Evolutionary conservation across 2,797 vertebrate species (phyloP), one percentile per base, ranked within the genome.

Genomic region (Rhadinocentrus ornatus): DNA sequence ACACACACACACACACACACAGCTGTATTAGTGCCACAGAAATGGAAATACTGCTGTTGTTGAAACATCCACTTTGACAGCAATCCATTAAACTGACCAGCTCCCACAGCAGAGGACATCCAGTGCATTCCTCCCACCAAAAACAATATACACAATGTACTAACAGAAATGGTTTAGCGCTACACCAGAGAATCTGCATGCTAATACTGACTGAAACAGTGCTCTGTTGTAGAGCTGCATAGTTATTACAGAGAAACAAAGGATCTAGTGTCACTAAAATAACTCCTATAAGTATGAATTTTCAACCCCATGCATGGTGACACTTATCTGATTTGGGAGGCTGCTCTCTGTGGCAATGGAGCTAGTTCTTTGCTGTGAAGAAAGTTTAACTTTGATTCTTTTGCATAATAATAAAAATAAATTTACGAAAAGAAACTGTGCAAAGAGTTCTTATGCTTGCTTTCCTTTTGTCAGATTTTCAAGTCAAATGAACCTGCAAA

Each of bases 131-230:
- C 85, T 73, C 76, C 57, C 63, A 69, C 81, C 18, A 0, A 88
- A 46, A 83, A 97, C 96, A 99, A 96, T 92, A 81, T 86, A 44
- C 61, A 53, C 82, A 94, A 90, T 97, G 95, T 98, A 59, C 86
- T 57, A 81, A 78, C 81, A 91, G 92, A 93, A 94, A 95, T 88
- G 93, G 93, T 93, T 94, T 94, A 94, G 95, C 93, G 90, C 93
- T 95, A 94, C 95, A 95, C 90, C 91, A 91, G 93, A 91, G 91
- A 94, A 94, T 96, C 94, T 96, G 96, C 94, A 97, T 96, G 92
- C 96, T 95, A 94, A 96, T 94, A 92, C 85, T 89, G 93, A 88
- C 60, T 75, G 69, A 59, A 91, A 98, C 97, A 98, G 94, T 90
- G 85, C 84, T 76, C 89, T 91, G 89, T 96, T 99, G 97, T 98